Percentiles rank a stretch among this genome's conserved stretches.
phyloP scores from a whole-genome alignment of 2,797 vertebrate genomes.

The Coluber constrictor region DNA sequence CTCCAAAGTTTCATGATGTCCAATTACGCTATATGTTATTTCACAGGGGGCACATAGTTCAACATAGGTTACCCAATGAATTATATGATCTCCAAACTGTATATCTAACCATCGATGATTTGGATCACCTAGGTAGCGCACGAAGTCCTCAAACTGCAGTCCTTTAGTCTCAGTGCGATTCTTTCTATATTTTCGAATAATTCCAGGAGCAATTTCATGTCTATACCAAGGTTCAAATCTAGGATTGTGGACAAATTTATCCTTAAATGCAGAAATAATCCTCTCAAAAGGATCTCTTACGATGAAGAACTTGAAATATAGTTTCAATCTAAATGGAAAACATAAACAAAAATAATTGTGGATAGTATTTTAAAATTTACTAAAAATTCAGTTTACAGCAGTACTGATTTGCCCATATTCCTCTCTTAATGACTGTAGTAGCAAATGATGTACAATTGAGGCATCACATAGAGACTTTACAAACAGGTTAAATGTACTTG shows the following conservation, averaged over 20 bases:
- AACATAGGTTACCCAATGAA: constrained; percentile 93
- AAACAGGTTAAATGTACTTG: neutral
- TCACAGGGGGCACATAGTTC: constrained; percentile 94
- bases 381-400: neutral
- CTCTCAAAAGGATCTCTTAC: constrained; percentile 97
- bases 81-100: constrained; percentile 92
- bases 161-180: constrained; percentile 80
- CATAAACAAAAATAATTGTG: constrained; percentile 9
- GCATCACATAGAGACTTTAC: neutral
- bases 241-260: constrained; percentile 96
- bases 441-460: neutral
- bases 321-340: constrained; percentile 77
- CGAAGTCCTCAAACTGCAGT: constrained; percentile 93
- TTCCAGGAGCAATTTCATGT: constrained; percentile 91
- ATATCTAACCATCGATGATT: constrained; percentile 85
- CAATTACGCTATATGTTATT: constrained; percentile 85
- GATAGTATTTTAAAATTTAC: neutral
- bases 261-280: constrained; percentile 95
- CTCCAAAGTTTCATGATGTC: constrained; percentile 95
- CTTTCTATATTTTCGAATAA: constrained; percentile 91
- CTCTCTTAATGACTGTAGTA: neutral
- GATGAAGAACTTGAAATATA: constrained; percentile 97
- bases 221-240: constrained; percentile 98
- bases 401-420: neutral
- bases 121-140: constrained; percentile 92